A percentile compares a stretch with the other conserved stretches of the same genome.
Conservation (phyloP, 2,888 invertebrate genomes). For the Leptothorax acervorum region DNA sequence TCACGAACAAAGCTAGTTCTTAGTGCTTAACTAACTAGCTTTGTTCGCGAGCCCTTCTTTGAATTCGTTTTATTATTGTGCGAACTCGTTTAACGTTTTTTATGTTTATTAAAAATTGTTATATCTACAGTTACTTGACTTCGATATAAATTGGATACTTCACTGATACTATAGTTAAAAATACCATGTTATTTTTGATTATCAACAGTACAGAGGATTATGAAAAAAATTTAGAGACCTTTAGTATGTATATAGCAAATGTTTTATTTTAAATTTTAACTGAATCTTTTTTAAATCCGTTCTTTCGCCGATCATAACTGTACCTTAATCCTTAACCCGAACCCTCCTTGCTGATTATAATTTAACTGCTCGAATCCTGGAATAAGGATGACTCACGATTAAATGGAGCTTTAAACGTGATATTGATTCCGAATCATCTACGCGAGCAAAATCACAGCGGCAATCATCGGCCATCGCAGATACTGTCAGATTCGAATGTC, state of each 20-base stretch:
- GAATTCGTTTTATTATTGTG: too few species aligned
- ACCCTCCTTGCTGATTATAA: not conserved
- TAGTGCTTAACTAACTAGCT: too few species aligned
- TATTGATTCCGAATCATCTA: not conserved
- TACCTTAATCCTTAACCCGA: not conserved
- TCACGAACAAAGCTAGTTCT: too few species aligned
- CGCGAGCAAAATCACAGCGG: constrained; percentile 43
- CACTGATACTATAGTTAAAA: not conserved
- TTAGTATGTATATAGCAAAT: not conserved
- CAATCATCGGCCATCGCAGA: constrained; percentile 44
- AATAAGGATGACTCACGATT: constrained; percentile 37
- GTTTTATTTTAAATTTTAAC: not conserved
- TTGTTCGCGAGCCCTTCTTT: too few species aligned
- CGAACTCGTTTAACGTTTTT: not conserved
- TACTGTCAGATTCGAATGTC: constrained; percentile 75
- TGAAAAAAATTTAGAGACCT: not conserved
- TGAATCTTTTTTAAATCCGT: not conserved
- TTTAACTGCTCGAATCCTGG: constrained; percentile 11
- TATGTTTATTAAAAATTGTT: constrained; percentile 1
- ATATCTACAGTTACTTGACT: not conserved
- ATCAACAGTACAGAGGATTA: not conserved
- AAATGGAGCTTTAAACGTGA: constrained; percentile 32
- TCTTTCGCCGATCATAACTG: not conserved
- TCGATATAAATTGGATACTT: not conserved
- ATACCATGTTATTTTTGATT: not conserved